Evolutionary conservation across 2,888 invertebrate species (phyloP), one percentile per base, ranked within the genome.

Genomic region (Xestobium rufovillosum): DNA sequence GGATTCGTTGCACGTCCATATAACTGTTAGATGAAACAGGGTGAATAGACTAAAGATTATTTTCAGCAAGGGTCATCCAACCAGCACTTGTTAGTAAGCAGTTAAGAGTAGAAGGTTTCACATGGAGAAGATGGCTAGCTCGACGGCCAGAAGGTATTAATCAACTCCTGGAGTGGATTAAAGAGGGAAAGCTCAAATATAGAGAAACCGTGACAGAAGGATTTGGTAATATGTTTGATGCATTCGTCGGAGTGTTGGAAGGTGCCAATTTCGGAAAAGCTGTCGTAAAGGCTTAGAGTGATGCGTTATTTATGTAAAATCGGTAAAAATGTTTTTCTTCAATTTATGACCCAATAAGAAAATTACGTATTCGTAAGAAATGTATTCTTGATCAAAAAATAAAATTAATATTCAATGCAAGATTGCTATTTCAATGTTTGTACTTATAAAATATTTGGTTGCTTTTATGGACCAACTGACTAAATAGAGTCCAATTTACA

Each of bases 261-360:
- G 83, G 84, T 17, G 73, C 76, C 51, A 83, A 81, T 60, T 69
- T 69, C 14, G 84, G 84, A 31, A 84, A 84, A 68, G 78, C 80
- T 17, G 60, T 83, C 41, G 76, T 84, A 8, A 75, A 76, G 67
- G 42, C n/a, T n/a, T n/a, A n/a, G n/a, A n/a, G n/a, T n/a, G n/a
- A n/a, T n/a, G n/a, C n/a, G n/a, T n/a, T n/a, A n/a, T n/a, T n/a
- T n/a, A n/a, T n/a, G n/a, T n/a, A n/a, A n/a, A n/a, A n/a, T n/a
- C n/a, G n/a, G n/a, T n/a, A n/a, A n/a, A n/a, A n/a, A n/a, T n/a
- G n/a, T n/a, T n/a, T n/a, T n/a, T n/a, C n/a, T n/a, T n/a, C n/a
- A n/a, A n/a, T n/a, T n/a, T n/a, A n/a, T n/a, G n/a, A n/a, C n/a
- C n/a, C n/a, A n/a, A n/a, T n/a, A n/a, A n/a, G n/a, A n/a, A n/a